phyloP scores from a whole-genome alignment of 2,888 invertebrate species.

The Portevinia maculata region DNA sequence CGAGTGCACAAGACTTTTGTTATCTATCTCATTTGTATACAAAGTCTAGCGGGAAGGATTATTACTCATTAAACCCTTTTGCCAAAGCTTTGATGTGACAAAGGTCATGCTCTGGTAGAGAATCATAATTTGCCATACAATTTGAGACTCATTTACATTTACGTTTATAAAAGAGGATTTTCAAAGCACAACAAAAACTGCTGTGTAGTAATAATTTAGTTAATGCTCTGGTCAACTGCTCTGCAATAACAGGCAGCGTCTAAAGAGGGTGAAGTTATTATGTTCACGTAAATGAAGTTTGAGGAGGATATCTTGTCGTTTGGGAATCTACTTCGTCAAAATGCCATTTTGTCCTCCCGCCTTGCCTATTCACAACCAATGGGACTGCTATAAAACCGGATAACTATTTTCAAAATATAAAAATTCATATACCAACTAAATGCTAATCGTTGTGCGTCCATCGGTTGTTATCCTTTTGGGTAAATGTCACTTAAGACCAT shows the following conservation, averaged over 20 bases:
- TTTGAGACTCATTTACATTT: neutral
- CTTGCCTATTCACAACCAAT: neutral
- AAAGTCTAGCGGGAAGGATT: slow-evolving; percentile 39
- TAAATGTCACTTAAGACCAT: slow-evolving; percentile 30
- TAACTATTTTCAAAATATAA: slow-evolving; percentile 44
- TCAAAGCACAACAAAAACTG: slow-evolving; percentile 11
- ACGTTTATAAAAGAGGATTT: slow-evolving; percentile 20
- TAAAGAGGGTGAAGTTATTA: slow-evolving; percentile 15
- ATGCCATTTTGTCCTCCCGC: neutral
- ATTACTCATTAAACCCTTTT: slow-evolving; percentile 21
- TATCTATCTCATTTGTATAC: slow-evolving; percentile 55
- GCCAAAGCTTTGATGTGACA: slow-evolving; percentile 23
- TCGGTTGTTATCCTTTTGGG: slow-evolving; percentile 41
- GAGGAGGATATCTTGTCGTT: neutral
- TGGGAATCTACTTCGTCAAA: slow-evolving; percentile 3
- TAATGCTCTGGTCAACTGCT: slow-evolving; percentile 4
- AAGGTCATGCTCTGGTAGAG: slow-evolving; percentile 21
- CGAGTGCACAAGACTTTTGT: slow-evolving; percentile 42
- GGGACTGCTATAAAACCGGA: neutral
- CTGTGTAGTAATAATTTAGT: slow-evolving; percentile 43
- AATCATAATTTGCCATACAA: slow-evolving; percentile 15
- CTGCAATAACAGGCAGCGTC: neutral
- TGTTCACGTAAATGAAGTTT: slow-evolving; percentile 1
- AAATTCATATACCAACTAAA: slow-evolving; percentile 48
- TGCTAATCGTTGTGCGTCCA: slow-evolving; percentile 1